phyloP scores from a whole-genome alignment of 1,140 invertebrate genomes.

The Liolophura sinensis region DNA sequence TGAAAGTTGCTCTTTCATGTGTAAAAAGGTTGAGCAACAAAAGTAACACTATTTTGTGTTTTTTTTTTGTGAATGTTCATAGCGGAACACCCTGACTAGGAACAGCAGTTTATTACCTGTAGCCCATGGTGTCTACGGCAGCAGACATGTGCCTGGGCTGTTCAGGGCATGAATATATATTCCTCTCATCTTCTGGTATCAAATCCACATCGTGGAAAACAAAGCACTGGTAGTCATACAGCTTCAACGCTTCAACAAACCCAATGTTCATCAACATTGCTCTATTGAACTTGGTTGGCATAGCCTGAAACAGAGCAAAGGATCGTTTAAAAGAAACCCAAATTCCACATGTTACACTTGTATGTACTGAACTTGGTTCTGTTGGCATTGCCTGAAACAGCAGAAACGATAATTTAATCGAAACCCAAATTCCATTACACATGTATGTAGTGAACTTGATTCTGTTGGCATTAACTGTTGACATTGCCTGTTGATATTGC shows the following conservation, averaged over 20 bases:
- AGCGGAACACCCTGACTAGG: not conserved
- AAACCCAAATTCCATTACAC: too few relatives aligned
- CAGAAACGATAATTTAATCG: too few relatives aligned
- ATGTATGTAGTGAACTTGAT: too few relatives aligned
- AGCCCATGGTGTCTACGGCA: conserved; percentile 86
- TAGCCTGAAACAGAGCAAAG: conserved; percentile 11
- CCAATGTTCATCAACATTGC: conserved; percentile 96
- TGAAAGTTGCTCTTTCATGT: too few relatives aligned
- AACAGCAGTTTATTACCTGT: conserved; percentile 66
- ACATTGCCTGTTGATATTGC: too few relatives aligned
- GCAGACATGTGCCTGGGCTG: conserved; percentile 77
- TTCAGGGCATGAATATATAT: conserved; percentile 84
- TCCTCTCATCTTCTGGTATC: conserved; percentile 88
- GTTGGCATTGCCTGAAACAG: too few relatives aligned
- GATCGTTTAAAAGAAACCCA: too few relatives aligned
- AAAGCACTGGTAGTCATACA: conserved; percentile 80
- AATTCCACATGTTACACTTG: too few relatives aligned
- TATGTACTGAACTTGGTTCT: too few relatives aligned
- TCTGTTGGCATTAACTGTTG: too few relatives aligned
- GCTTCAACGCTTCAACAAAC: conserved; percentile 80
- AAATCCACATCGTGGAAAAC: conserved; percentile 96
- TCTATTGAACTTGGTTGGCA: conserved; percentile 76
- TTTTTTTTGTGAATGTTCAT: not conserved
- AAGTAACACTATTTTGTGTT: not conserved
- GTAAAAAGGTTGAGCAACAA: not conserved